Evolutionary conservation across 2,888 invertebrate species (phyloP), one percentile per base, ranked within the genome.

Genomic region (Tetramorium bicarinatum): DNA sequence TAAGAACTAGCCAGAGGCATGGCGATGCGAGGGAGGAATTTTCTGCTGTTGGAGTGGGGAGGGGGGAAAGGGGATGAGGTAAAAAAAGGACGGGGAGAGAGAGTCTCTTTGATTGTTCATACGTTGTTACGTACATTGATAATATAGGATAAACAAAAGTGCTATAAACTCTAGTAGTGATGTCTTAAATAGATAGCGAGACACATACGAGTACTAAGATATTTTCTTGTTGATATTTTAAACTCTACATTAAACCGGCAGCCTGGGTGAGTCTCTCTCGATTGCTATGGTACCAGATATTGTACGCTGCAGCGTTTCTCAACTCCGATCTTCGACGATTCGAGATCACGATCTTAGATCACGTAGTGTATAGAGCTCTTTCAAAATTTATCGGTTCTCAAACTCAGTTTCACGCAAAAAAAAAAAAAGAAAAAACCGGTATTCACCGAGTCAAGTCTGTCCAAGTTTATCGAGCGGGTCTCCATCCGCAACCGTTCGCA

Each of bases 171-270:
- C 92, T 91, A 90, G 93, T 93, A 93, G 94, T 89, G 88, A 91
- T 91, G 91, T 94, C 93, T 93, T 93, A 91, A 92, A 84, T 80
- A 87, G 83, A 85, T 92, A 93, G 91, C 84, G 79, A 89, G 85
- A 85, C 90, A 91, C 85, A 91, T 84, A 91, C 79, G 89, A 92
- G 89, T 92, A 92, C 86, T 93, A 90, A 91, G 87, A 92, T 93
- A 93, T 93, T 94, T 93, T 93, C 93, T 94, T 93, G 93, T 93
- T 94, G 92, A 92, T 90, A 92, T 94, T 94, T 94, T 92, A 92
- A 92, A 93, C 92, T 93, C 93, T 93, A 93, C 93, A 91, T 88
- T 89, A 89, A 34, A 92, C 91, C 92, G 93, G 89, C 88, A 89
- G 90, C 90, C 91, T 88, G 88, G 88, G 88, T 89, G 93, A 93